phyloP scores from a whole-genome alignment of 2,888 invertebrate species.

The Seira ritae region DNA sequence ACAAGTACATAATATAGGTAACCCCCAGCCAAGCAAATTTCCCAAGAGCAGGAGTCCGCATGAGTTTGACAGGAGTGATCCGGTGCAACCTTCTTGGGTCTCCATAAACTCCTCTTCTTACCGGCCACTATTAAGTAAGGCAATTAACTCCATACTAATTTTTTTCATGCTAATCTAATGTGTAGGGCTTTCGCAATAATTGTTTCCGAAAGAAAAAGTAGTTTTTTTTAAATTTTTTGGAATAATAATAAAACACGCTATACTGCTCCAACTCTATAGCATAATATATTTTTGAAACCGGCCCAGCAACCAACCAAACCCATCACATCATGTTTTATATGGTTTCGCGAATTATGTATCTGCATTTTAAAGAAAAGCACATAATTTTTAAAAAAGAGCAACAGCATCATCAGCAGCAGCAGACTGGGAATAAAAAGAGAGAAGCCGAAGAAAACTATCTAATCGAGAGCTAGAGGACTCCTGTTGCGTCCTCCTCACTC shows the following conservation, averaged over 20 bases:
- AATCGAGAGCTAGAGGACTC: slow-evolving; percentile 52
- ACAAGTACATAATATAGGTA: no score
- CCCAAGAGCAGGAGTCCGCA: slow-evolving; percentile 33
- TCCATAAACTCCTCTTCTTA: not conserved
- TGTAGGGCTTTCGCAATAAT: not conserved
- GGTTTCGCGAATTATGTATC: no score
- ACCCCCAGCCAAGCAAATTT: no score
- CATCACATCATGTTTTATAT: slow-evolving; percentile 29
- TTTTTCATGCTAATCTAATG: not conserved
- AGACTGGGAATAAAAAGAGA: not conserved
- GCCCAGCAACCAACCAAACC: slow-evolving; percentile 44
- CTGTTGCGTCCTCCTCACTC: slow-evolving; percentile 50
- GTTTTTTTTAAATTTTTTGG: not conserved
- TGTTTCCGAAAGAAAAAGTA: slow-evolving; percentile 15
- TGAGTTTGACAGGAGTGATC: slow-evolving; percentile 44
- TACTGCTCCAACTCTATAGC: not conserved
- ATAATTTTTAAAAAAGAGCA: slow-evolving; percentile 18
- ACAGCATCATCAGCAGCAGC: slow-evolving; percentile 8
- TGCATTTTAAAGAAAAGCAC: no score
- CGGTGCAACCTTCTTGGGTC: no score
- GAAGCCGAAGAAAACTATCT: slow-evolving; percentile 33
- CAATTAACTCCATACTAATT: not conserved
- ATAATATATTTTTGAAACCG: slow-evolving; percentile 40
- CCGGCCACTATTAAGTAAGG: slow-evolving; percentile 6
- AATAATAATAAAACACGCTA: not conserved